Evolutionary conservation across 2,888 invertebrate genomes (phyloP), one percentile per base, ranked within the genome.

Genomic region (Hololepta plana): DNA sequence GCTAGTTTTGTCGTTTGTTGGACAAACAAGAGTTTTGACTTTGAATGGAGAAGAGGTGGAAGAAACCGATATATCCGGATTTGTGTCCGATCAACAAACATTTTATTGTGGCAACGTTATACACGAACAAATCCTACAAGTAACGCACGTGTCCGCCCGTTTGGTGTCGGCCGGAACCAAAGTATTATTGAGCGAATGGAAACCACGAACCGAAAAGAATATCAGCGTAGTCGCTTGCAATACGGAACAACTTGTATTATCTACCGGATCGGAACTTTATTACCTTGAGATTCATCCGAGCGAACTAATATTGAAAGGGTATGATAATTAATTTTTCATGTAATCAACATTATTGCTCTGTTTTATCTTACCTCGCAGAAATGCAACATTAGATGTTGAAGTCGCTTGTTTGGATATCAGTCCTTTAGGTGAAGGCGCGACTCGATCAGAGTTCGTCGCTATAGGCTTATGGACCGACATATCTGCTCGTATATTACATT

Each of bases 391-490:
- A 59, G 82, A 88, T 13, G 80, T 90, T 44, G 96, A 98, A 57
- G 82, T 96, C 21, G 93, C 98, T 4, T 98, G 96, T 53, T 54
- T 98, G 27, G 95, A 96, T 57, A 70, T 96, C 24, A 85, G 87
- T 3, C 84, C 90, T 2, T 47, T 81, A 10, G 67, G 67, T 24
- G 64, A 64, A 21, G 64, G 64, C 2, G 61, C 63, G 3, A 62
- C 52, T 1, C 65, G 64, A 28, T 72, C 75, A 0, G 68, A 74
- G 26, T 60, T 90, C 31, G 76, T 85, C 17, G 90, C 90, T 9
- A 85, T 95, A 6, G 95, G 95, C 0, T 60, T 96, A 23, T 98
- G 98, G 98, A 93, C 88, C 1, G 93, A 96, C 46, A 91, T 95
- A 42, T 90, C 90, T 0, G 85, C 88, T 15, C 64, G 88, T 7